Conservation (phyloP, 92 coral and sea anemone genomes). For the Scolanthus callimorphus region DNA sequence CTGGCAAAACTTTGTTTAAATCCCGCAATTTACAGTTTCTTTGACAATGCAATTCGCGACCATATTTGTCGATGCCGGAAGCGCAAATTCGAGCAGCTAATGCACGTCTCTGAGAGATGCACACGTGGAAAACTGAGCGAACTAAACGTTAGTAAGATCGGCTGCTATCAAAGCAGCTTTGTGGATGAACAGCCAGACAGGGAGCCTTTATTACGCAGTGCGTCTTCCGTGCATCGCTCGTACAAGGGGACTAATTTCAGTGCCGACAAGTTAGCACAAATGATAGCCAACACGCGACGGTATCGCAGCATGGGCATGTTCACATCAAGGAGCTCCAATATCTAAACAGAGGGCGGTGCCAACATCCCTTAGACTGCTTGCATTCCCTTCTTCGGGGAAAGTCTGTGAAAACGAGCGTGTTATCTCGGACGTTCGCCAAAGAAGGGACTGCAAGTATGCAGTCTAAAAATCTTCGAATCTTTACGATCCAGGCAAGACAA, state of each 20-base stretch:
- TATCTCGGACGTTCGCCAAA: too few species aligned
- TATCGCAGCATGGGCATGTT: constrained; percentile 90
- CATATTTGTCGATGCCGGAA: constrained; percentile 72
- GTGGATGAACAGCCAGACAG: constrained; percentile 26
- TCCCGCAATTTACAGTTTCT: constrained; percentile 92
- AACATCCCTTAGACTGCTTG: too few species aligned
- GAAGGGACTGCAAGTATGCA: too few species aligned
- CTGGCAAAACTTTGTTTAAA: constrained; percentile 84
- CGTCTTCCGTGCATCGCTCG: constrained; percentile 39
- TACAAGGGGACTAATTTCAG: constrained; percentile 56
- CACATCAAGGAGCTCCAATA: constrained; percentile 72
- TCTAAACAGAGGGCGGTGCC: too few species aligned
- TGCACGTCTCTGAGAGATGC: constrained; percentile 59
- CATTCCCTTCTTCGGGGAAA: too few species aligned
- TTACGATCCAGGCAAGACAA: too few species aligned
- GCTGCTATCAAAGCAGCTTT: constrained; percentile 16
- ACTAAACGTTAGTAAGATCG: constrained; percentile 85
- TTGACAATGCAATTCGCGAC: constrained; percentile 85
- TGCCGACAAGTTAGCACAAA: constrained; percentile 77
- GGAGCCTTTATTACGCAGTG: constrained; percentile 70
- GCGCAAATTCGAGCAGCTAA: constrained; percentile 43
- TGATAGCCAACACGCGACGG: constrained; percentile 87
- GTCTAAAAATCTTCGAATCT: too few species aligned
- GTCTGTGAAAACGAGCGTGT: too few species aligned
- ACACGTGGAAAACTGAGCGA: constrained; percentile 81